Conservation (phyloP, 1,140 invertebrate genomes). For the Aethina tumida region DNA sequence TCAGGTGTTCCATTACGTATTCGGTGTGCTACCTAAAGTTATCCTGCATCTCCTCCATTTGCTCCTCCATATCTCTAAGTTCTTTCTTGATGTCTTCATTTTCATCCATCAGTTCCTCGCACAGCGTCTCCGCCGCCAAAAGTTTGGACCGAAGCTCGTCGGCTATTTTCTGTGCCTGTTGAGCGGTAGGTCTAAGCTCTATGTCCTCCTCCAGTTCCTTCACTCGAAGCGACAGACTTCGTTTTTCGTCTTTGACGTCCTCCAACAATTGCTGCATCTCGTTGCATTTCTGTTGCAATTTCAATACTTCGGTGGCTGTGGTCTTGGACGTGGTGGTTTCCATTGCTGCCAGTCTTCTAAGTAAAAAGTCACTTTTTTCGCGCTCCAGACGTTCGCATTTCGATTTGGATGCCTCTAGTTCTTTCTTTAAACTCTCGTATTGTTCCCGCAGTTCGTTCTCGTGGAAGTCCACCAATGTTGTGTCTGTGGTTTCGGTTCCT, state of each 20-base stretch:
- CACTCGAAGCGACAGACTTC: conserved; percentile 56
- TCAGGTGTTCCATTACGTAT: neutral
- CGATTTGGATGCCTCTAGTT: conserved; percentile 50
- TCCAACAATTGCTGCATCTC: conserved; percentile 69
- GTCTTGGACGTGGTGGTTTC: conserved; percentile 63
- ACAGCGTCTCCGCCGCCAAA: conserved; percentile 74
- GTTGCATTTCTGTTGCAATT: conserved; percentile 71
- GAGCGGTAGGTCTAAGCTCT: conserved; percentile 43
- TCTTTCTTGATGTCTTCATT: conserved; percentile 94
- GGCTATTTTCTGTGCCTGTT: conserved; percentile 42
- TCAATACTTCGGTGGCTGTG: conserved; percentile 55
- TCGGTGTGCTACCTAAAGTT: conserved; percentile 63
- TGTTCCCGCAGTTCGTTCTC: conserved; percentile 49
- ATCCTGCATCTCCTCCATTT: conserved; percentile 98
- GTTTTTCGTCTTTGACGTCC: conserved; percentile 73
- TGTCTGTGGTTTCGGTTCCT: conserved; percentile 45
- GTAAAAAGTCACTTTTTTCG: conserved; percentile 77
- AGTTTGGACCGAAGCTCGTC: conserved; percentile 71
- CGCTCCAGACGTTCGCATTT: conserved; percentile 69
- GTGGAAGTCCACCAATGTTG: conserved; percentile 39
- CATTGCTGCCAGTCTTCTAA: conserved; percentile 62
- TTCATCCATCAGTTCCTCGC: conserved; percentile 90
- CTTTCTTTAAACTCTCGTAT: conserved; percentile 52
- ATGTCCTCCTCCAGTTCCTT: conserved; percentile 63
- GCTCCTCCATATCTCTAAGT: conserved; percentile 83